A percentile compares a stretch with the other conserved stretches of the same genome.
Conservation (phyloP, 1,140 invertebrate genomes). For the Zelostemma sp. region DNA sequence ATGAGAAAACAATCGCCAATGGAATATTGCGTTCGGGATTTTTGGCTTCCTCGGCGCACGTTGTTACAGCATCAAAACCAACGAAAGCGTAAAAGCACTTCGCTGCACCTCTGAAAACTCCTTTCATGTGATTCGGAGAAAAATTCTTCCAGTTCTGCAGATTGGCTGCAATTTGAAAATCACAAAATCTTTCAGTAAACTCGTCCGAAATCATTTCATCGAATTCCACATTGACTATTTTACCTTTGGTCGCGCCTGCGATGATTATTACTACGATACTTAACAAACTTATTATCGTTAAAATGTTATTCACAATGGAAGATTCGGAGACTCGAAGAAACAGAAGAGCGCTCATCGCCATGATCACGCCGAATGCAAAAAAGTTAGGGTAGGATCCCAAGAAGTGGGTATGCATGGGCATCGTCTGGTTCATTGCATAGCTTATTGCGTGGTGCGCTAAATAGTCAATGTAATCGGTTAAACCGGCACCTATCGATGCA, state of each 20-base stretch:
- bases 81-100: constrained; percentile 94
- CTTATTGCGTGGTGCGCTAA: constrained; percentile 82
- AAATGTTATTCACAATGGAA: too few relatives aligned
- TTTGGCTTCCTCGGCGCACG: constrained; percentile 86
- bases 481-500: constrained; percentile 76
- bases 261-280: too few relatives aligned
- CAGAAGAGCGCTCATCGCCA: constrained; percentile 78
- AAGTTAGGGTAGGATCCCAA: too few relatives aligned
- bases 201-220: too few relatives aligned
- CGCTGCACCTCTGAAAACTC: constrained; percentile 86
- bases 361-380: constrained; percentile 80
- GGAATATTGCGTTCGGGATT: constrained; percentile 91
- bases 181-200: too few relatives aligned
- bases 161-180: constrained; percentile 48
- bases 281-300: too few relatives aligned
- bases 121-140: constrained; percentile 83
- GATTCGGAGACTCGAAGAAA: constrained; percentile 53
- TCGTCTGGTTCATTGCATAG: constrained; percentile 74
- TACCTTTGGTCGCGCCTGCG: too few relatives aligned
- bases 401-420: constrained; percentile 80
- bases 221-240: too few relatives aligned
- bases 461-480: constrained; percentile 91
- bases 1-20: constrained; percentile 85
- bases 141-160: constrained; percentile 83
- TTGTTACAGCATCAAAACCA: constrained; percentile 91